These are phyloP conservation scores for Pteromalus puparum DNA, from an alignment of 1,140 invertebrate species.

Conservation along the genomic window DNA sequence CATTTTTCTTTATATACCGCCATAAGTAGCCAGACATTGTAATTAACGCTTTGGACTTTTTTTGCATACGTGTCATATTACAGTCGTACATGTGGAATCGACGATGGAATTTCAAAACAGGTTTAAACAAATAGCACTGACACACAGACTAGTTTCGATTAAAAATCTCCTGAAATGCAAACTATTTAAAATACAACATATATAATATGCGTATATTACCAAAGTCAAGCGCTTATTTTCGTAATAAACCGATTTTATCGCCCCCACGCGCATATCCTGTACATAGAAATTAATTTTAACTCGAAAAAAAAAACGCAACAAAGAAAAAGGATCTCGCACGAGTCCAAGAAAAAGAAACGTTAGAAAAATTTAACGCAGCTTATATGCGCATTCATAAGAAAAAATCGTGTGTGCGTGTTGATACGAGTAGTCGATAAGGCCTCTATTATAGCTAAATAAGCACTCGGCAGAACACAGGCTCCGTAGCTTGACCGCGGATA, in stretches of 20 bases:
- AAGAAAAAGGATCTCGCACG: too few species aligned
- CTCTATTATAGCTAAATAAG: slow-evolving; percentile 57
- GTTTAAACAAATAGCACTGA: too few species aligned
- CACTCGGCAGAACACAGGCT: slow-evolving; percentile 39
- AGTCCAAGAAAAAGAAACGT: slow-evolving; percentile 14
- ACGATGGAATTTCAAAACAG: too few species aligned
- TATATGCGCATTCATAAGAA: not conserved
- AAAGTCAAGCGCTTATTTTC: not conserved
- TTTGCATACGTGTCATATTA: too few species aligned
- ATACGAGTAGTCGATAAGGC: slow-evolving; percentile 48
- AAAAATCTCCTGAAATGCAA: too few species aligned
- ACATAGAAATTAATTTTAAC: not conserved
- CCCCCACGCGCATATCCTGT: not conserved
- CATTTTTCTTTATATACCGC: not conserved
- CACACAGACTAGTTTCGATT: too few species aligned
- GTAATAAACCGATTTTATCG: slow-evolving; percentile 9
- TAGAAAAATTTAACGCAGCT: slow-evolving; percentile 42
- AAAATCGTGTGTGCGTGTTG: slow-evolving; percentile 17
- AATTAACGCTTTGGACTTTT: not conserved
- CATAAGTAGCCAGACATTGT: not conserved
- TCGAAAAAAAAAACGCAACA: not conserved
- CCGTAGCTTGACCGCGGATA: slow-evolving; percentile 56
- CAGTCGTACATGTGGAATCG: too few species aligned
- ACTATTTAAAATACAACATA: too few species aligned
- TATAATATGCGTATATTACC: too few species aligned